Percentiles rank a stretch among this genome's conserved stretches.
phyloP scores from a whole-genome alignment of 2,113 vertebrate species.

The western clawed frog (Xenopus tropicalis) region DNA sequence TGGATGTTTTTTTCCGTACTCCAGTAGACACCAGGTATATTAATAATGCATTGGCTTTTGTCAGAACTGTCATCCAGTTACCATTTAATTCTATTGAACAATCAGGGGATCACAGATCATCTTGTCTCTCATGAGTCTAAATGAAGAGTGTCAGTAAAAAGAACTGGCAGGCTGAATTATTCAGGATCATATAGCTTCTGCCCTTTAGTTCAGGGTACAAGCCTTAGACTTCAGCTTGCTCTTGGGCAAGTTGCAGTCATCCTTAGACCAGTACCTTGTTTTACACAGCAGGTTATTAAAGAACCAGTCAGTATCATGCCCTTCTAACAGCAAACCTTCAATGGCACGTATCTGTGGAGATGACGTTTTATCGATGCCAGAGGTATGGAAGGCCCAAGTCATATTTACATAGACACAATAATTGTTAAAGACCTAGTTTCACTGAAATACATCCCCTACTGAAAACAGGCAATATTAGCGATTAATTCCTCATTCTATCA shows the following conservation, averaged over 20 bases:
- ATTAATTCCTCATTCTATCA: background rate
- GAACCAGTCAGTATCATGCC: too few species aligned
- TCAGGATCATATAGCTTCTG: background rate
- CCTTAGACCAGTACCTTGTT: too few species aligned
- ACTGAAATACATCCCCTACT: background rate
- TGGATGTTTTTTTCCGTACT: background rate
- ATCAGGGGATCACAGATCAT: constrained; percentile 32
- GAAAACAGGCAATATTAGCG: constrained; percentile 5
- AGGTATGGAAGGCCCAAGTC: too few species aligned
- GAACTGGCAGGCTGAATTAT: constrained; percentile 17
- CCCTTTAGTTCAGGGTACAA: too few species aligned
- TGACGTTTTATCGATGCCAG: too few species aligned
- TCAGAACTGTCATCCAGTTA: constrained; percentile 20
- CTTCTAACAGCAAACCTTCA: too few species aligned
- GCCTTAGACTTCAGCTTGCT: too few species aligned
- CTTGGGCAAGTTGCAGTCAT: too few species aligned
- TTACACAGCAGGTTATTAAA: too few species aligned
- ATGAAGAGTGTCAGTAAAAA: constrained; percentile 17
- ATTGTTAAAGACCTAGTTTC: too few species aligned
- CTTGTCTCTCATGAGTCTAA: background rate
- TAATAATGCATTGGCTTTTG: constrained; percentile 22
- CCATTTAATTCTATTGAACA: constrained; percentile 36
- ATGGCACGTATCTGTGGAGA: too few species aligned
- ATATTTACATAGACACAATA: too few species aligned
- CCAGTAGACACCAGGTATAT: constrained; percentile 4